Conservation (phyloP, 2,888 invertebrate genomes). For the Drosophila mimica region DNA sequence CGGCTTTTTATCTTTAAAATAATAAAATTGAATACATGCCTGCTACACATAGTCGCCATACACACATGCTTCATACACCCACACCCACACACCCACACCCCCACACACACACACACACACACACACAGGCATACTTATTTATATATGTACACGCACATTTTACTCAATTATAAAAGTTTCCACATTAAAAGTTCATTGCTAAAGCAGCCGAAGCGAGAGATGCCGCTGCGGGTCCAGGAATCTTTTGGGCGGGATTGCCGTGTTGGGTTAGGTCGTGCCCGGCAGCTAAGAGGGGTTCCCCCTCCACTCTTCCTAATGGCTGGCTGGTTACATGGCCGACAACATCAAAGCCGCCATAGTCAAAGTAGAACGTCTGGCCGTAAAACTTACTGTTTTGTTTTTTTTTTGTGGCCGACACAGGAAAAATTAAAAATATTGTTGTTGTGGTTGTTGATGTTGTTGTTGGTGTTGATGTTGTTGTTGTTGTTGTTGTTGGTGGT, state of each 20-base stretch:
- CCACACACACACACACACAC: not conserved
- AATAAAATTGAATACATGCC: constrained; percentile 75
- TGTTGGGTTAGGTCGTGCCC: constrained; percentile 72
- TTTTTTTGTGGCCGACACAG: constrained; percentile 48
- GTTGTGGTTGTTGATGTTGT: constrained; percentile 29
- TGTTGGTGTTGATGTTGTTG: constrained; percentile 19
- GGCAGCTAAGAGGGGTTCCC: constrained; percentile 24
- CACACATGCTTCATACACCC: constrained; percentile 19
- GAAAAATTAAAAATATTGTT: constrained; percentile 59
- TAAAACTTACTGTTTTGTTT: constrained; percentile 50
- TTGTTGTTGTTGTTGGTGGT: constrained; percentile 20
- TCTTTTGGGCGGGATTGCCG: constrained; percentile 33
- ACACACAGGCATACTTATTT: constrained; percentile 26
- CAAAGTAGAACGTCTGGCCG: constrained; percentile 68
- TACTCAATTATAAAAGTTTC: constrained; percentile 83
- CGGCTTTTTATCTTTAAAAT: constrained; percentile 68
- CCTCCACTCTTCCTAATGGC: constrained; percentile 1
- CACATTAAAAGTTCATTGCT: constrained; percentile 82
- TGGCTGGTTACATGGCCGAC: constrained; percentile 32
- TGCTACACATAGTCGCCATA: constrained; percentile 36
- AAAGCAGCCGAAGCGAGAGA: constrained; percentile 55
- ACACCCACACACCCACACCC: not conserved
- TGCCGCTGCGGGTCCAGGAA: constrained; percentile 30
- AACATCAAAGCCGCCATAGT: constrained; percentile 70
- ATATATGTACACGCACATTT: constrained; percentile 67